Conservation (phyloP, 1,140 invertebrate genomes). For the Conopomorpha cramerella region DNA sequence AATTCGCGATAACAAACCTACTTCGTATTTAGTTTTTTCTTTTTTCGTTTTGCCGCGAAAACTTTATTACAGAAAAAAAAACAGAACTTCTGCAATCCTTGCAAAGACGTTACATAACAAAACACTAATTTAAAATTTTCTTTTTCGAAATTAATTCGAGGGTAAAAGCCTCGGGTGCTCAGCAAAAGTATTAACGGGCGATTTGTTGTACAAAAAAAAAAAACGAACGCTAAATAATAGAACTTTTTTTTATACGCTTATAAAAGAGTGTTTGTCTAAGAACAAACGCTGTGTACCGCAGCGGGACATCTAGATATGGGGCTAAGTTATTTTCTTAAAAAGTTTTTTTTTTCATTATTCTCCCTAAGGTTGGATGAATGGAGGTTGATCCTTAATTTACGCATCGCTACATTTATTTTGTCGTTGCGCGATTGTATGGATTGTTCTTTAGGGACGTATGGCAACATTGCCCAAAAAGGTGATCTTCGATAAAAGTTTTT, state of each 20-base stretch:
- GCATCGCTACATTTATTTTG: conserved; percentile 46
- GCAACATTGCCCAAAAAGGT: conserved; percentile 35
- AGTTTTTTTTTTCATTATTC: conserved; percentile 34
- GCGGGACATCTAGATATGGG: conserved; percentile 49
- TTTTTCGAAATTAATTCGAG: conserved; percentile 37
- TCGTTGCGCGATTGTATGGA: conserved; percentile 39
- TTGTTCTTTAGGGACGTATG: conserved; percentile 38
- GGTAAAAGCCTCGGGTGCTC: conserved; percentile 30
- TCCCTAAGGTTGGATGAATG: conserved; percentile 37
- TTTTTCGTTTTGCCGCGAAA: no score
- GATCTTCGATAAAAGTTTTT: no score
- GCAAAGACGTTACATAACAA: no score
- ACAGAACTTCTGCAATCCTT: no score
- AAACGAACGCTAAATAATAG: conserved; percentile 31
- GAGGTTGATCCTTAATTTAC: conserved; percentile 51
- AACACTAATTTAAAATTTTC: conserved; percentile 21
- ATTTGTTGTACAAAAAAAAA: conserved; percentile 42
- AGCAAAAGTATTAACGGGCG: conserved; percentile 22
- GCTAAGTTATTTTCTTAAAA: conserved; percentile 33
- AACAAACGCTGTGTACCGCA: conserved; percentile 44
- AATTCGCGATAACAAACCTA: no score
- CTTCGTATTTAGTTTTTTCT: no score
- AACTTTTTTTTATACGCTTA: conserved; percentile 23
- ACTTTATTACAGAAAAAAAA: no score
- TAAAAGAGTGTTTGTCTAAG: conserved; percentile 56